Evolutionary conservation across 2,888 invertebrate genomes (phyloP), one percentile per base, ranked within the genome.

Genomic region (Orthosia incerta): DNA sequence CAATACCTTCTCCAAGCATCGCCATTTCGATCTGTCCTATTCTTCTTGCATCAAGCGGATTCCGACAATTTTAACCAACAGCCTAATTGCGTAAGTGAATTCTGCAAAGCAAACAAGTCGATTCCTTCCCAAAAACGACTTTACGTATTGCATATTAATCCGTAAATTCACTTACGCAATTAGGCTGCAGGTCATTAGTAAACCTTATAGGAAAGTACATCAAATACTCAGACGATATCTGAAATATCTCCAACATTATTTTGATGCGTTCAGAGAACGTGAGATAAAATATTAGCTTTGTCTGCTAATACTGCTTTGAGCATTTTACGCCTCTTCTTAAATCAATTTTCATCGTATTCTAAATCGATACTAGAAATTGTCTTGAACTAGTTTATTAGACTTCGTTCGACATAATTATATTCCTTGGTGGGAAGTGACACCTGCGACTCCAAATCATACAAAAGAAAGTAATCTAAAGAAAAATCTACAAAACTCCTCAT

Each of bases 401-500:
- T 20, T 13, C 3, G 11, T 46, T 50, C 12, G 31, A 13, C 53
- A 48, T 60, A 55, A 26, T 62, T 11, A 31, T 13, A n/a, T 12
- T 3, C 5, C n/a, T 45, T 31, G 20, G 59, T 76, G 76, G 39
- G 76, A 78, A 82, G 48, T 45, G 20, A 26, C 71, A 82, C 71
- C 23, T 81, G 76, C 16, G 13, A 46, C 16, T 53, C 48, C 7
- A 57, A 75, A 48, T 53, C 3, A 45, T n/a, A 63, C 53, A 63
- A 75, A 60, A 55, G 53, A 53, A 60, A 0, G 72, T 57, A 55
- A 4, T 5, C 7, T 13, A 69, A 55, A 60, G 45, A 64, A 78
- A 81, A 85, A 84, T 78, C 78, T 83, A 85, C 82, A 53, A 82
- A 78, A 68, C 69, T 60, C 48, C 26, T 71, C 70, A 85, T 80